phyloP scores from a whole-genome alignment of 1,140 invertebrate species.

The Heliothis subflexa region DNA sequence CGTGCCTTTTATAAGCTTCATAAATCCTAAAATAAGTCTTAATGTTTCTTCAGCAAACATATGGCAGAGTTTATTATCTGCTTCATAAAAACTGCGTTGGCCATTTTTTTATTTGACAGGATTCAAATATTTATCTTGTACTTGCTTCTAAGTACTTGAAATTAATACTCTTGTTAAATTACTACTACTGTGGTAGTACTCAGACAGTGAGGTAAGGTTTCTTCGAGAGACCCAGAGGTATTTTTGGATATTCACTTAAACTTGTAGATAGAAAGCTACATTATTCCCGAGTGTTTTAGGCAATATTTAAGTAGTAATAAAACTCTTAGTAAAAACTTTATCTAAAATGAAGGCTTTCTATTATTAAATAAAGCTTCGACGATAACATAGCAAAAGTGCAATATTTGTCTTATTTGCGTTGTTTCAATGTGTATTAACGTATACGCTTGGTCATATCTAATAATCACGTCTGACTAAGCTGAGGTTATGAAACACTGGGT shows the following conservation, averaged over 20 bases:
- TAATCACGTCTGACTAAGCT: constrained; percentile 36
- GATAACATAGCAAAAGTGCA: not conserved
- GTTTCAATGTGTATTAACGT: constrained; percentile 11
- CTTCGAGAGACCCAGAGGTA: too few species aligned
- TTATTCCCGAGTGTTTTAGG: too few species aligned
- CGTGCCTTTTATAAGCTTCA: constrained; percentile 5
- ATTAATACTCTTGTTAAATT: too few species aligned
- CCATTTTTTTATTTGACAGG: not conserved
- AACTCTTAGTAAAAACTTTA: too few species aligned
- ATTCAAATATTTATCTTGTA: too few species aligned
- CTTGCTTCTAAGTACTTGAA: too few species aligned
- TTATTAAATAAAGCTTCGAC: not conserved
- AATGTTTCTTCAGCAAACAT: constrained; percentile 3
- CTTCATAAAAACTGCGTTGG: not conserved
- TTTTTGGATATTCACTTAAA: too few species aligned
- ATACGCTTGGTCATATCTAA: constrained; percentile 8
- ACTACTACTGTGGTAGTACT: too few species aligned
- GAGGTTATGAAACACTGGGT: constrained; percentile 31
- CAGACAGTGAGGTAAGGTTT: too few species aligned
- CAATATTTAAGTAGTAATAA: too few species aligned
- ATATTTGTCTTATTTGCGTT: constrained; percentile 10
- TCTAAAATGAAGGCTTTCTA: too few species aligned
- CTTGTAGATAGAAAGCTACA: too few species aligned
- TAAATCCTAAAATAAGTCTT: constrained; percentile 19
- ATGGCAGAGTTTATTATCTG: not conserved